These are phyloP conservation scores for Rhincodon typus DNA, from an alignment of 2,797 vertebrate species.

Conservation along the genomic window DNA sequence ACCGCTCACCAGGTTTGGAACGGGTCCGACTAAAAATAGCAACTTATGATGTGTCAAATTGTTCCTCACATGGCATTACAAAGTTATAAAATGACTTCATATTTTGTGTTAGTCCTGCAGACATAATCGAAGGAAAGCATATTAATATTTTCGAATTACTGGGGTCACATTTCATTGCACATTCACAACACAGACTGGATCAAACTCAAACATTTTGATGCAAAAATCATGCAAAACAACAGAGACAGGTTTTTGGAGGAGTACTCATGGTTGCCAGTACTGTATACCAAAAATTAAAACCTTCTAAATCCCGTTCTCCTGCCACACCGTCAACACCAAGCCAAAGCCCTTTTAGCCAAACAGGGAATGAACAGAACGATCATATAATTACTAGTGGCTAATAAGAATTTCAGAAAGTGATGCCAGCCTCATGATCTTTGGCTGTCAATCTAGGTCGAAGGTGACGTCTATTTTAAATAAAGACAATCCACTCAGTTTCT, in stretches of 20 bases:
- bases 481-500: background rate
- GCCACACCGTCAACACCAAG: background rate
- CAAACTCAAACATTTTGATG: too few relatives aligned
- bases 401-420: background rate
- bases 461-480: too few relatives aligned
- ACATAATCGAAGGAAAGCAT: too few relatives aligned
- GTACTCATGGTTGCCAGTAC: too few relatives aligned
- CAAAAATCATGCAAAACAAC: too few relatives aligned
- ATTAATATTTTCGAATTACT: too few relatives aligned
- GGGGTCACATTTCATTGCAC: too few relatives aligned
- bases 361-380: background rate
- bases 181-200: too few relatives aligned
- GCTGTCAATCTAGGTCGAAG: too few relatives aligned
- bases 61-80: background rate
- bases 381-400: background rate
- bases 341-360: background rate
- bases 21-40: background rate
- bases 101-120: background rate
- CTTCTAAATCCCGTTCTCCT: background rate
- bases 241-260: too few relatives aligned
- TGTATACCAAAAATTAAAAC: too few relatives aligned
- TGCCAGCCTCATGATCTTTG: too few relatives aligned
- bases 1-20: background rate
- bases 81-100: background rate
- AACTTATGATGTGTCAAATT: background rate